These are phyloP conservation scores for Micromys minutus DNA, from an alignment of 2,113 vertebrate genomes.

Conservation along the genomic window DNA sequence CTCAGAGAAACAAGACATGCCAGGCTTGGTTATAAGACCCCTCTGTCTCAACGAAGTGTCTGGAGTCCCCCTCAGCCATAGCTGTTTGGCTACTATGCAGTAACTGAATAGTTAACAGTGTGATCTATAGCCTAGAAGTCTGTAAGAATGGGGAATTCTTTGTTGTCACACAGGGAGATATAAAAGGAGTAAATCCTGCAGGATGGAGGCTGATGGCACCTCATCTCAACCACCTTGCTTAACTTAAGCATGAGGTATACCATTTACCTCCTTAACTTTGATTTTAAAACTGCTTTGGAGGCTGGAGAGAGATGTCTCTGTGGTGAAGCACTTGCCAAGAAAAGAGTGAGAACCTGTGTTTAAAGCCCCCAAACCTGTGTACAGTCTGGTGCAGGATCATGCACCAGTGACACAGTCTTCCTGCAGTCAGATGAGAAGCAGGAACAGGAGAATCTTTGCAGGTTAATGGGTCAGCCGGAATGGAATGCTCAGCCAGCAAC, in stretches of 20 bases:
- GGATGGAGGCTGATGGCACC: constrained; percentile 57
- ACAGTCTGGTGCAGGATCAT: no score
- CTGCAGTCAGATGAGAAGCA: no score
- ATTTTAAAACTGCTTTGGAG: not conserved
- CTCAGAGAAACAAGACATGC: constrained; percentile 26
- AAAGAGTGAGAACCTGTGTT: not conserved
- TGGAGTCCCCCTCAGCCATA: not conserved
- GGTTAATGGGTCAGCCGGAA: no score
- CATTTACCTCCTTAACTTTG: not conserved
- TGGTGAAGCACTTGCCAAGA: not conserved
- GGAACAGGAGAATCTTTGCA: not conserved
- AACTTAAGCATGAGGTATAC: not conserved
- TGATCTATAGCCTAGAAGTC: constrained; percentile 53
- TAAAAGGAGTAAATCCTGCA: constrained; percentile 12
- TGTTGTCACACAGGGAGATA: not conserved
- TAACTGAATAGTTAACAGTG: constrained; percentile 12
- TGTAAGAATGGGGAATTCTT: not conserved
- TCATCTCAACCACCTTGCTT: constrained; percentile 22
- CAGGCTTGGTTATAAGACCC: not conserved
- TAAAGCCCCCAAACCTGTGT: no score
- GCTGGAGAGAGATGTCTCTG: not conserved
- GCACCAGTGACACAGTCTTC: not conserved
- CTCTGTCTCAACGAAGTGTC: constrained; percentile 22
- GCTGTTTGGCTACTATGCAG: constrained; percentile 67
- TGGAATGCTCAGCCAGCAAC: not conserved